Evolutionary conservation across 2,888 invertebrate species (phyloP).

Genomic region (Artemia sinica): DNA sequence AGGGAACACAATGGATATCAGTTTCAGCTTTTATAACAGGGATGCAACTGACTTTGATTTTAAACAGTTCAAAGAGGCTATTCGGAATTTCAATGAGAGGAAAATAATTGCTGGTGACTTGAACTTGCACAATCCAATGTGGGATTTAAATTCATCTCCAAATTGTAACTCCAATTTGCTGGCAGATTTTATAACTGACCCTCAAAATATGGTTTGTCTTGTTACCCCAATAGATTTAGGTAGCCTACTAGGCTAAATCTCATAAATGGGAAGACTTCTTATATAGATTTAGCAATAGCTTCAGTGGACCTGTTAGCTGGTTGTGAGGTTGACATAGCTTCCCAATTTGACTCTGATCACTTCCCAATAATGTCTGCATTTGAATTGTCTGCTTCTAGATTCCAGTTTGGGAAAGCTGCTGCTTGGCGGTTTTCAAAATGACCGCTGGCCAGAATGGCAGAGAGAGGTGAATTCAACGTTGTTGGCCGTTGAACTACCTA

Average conservation of each 20-base stretch:
- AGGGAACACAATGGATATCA: background rate
- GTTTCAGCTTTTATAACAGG: conserved; percentile 5
- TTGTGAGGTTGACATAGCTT: conserved; percentile 6
- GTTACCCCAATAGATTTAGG: background rate
- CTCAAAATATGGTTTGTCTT: background rate
- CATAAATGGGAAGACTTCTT: background rate
- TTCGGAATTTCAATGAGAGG: background rate
- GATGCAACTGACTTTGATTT: background rate
- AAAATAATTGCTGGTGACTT: conserved; percentile 4
- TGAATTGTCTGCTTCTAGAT: background rate
- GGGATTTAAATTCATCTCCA: background rate
- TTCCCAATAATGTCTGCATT: conserved; percentile 10
- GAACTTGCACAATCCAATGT: background rate
- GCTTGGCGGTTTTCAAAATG: background rate
- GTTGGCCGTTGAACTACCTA: background rate
- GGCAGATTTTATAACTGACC: conserved; percentile 3
- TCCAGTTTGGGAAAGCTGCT: conserved; percentile 4
- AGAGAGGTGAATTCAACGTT: background rate
- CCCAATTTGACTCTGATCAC: background rate
- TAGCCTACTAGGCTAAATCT: background rate
- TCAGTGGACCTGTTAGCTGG: background rate
- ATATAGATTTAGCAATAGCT: conserved; percentile 4
- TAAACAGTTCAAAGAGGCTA: background rate
- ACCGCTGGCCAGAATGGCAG: background rate
- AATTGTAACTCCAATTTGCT: background rate